phyloP scores from a whole-genome alignment of 2,888 invertebrate species.

The Rhagonycha lutea region DNA sequence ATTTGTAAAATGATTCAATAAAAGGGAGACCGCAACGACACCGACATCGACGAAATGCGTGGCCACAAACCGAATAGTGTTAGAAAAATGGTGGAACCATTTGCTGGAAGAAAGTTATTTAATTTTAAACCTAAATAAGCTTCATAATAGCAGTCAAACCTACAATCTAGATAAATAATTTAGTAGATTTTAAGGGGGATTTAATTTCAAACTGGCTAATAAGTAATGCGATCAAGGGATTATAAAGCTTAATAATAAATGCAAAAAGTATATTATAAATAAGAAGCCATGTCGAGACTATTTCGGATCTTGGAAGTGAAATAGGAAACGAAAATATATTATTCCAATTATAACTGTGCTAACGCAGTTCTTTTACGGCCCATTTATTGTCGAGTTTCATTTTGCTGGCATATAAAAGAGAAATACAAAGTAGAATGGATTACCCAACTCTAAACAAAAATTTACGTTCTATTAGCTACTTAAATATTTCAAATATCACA shows the following conservation, averaged over 20 bases:
- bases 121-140: too few species aligned
- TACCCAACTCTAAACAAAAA: neutral
- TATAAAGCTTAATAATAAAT: neutral
- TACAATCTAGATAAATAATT: too few species aligned
- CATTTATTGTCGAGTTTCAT: slow-evolving; percentile 5
- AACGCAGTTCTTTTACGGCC: slow-evolving; percentile 9
- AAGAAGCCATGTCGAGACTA: neutral
- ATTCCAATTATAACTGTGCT: slow-evolving; percentile 6
- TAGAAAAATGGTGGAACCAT: too few species aligned
- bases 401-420: slow-evolving; percentile 2
- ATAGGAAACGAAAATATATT: slow-evolving; percentile 5
- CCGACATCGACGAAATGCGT: too few species aligned
- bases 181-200: too few species aligned
- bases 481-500: neutral
- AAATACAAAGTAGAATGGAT: slow-evolving; percentile 1
- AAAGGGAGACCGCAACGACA: neutral
- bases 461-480: neutral
- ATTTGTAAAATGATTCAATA: neutral
- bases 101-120: too few species aligned
- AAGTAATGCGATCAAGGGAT: neutral
- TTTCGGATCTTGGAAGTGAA: neutral
- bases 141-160: too few species aligned
- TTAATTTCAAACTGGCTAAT: neutral
- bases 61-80: too few species aligned
- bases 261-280: neutral